Evolutionary conservation across 2,797 vertebrate genomes (phyloP).

Genomic region (Rhynchotus rufescens): DNA sequence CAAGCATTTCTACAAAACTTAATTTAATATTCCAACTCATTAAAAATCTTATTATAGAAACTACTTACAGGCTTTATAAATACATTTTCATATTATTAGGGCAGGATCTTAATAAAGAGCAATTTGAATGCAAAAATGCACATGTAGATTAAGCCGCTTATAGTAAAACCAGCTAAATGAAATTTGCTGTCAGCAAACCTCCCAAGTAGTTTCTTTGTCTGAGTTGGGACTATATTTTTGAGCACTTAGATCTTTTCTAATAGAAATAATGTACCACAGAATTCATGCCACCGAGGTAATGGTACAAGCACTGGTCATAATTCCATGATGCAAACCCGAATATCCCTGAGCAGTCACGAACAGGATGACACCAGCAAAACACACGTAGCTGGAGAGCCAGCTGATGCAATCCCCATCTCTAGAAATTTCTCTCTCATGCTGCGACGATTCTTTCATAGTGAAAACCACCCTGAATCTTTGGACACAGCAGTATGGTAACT

Average conservation of each 20-base stretch:
- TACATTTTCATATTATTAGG: slow-evolving; percentile 25
- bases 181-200: slow-evolving; percentile 43
- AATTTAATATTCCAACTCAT: slow-evolving; percentile 62
- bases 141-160: not conserved
- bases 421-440: not conserved
- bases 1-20: slow-evolving; percentile 39
- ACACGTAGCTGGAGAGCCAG: not conserved
- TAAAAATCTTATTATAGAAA: slow-evolving; percentile 63
- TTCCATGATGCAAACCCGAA: not conserved
- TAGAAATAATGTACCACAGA: not conserved
- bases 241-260: not conserved
- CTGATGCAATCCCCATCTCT: not conserved
- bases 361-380: not conserved
- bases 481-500: not conserved
- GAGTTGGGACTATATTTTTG: not conserved
- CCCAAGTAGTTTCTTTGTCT: not conserved
- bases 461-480: not conserved
- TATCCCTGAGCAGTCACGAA: not conserved
- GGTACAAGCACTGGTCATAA: not conserved
- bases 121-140: slow-evolving; percentile 44
- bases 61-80: slow-evolving; percentile 50
- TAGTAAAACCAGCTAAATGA: slow-evolving; percentile 43
- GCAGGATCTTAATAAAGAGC: slow-evolving; percentile 44
- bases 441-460: not conserved
- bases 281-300: not conserved